Evolutionary conservation across 92 coral and sea anemone species (phyloP).

Genomic region (Actinostola sp.): DNA sequence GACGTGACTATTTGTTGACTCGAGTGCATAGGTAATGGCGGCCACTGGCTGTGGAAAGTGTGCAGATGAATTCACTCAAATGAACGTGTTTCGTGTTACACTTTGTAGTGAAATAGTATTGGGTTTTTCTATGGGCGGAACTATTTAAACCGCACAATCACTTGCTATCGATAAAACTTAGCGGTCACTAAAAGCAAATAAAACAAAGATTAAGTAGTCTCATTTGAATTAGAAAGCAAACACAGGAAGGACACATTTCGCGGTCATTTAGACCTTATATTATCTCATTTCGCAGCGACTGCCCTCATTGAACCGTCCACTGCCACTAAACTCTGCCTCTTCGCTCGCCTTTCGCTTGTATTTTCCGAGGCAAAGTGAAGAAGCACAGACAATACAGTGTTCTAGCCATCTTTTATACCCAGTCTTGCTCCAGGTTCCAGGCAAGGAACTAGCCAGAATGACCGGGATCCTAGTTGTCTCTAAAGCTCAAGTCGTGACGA

Average conservation of each 20-base stretch:
- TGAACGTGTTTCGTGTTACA: not conserved
- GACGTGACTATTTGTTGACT: not conserved
- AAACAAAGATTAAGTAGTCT: constrained; percentile 28
- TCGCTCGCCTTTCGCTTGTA: not conserved
- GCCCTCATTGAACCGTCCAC: not conserved
- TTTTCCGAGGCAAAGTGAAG: not conserved
- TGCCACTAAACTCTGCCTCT: not conserved
- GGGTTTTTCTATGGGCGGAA: constrained; percentile 42
- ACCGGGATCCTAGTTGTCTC: not conserved
- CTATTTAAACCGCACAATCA: constrained; percentile 21
- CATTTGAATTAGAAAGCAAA: constrained; percentile 39
- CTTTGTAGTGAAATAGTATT: not conserved
- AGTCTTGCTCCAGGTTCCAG: not conserved
- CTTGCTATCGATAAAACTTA: constrained; percentile 10
- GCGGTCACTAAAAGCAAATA: constrained; percentile 57
- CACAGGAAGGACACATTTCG: not conserved
- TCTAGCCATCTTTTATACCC: not conserved
- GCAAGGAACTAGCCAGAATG: constrained; percentile 2
- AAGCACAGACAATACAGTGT: not conserved
- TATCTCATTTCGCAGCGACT: constrained; percentile 2
- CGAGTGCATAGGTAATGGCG: not conserved
- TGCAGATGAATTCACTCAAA: not conserved
- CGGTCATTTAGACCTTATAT: not conserved
- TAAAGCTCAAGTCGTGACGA: constrained; percentile 19
- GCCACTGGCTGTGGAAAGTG: too few relatives aligned